Conservation (phyloP, 1,140 invertebrate species). For the Hydropsyche tenuis region DNA sequence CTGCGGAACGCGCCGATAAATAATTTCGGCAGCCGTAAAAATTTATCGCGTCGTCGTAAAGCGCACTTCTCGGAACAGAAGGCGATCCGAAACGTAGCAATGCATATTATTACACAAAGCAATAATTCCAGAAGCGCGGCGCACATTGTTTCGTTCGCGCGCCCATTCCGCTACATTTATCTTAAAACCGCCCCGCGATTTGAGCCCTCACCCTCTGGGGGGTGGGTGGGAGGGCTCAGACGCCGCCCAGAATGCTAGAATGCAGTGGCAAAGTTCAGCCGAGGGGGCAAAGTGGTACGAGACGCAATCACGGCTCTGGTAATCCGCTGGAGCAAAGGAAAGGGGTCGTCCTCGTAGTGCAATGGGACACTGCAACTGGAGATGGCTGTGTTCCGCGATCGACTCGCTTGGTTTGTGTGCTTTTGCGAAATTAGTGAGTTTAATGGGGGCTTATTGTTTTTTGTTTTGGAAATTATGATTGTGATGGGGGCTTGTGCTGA, state of each 20-base stretch:
- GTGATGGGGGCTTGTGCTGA: no score
- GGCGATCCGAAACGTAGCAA: background rate
- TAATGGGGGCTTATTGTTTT: background rate
- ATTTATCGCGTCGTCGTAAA: no score
- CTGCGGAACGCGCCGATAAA: no score
- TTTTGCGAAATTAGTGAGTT: background rate
- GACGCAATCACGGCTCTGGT: constrained; percentile 40
- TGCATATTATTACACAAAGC: background rate
- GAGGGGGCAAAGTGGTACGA: constrained; percentile 15
- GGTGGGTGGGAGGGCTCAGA: background rate
- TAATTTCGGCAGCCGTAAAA: no score
- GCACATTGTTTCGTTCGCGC: constrained; percentile 9
- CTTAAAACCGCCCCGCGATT: constrained; percentile 31
- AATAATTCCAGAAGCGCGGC: constrained; percentile 7
- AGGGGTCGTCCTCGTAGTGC: constrained; percentile 7
- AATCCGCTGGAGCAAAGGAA: constrained; percentile 24
- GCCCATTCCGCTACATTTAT: constrained; percentile 45
- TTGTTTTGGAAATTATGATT: background rate
- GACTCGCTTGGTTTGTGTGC: background rate
- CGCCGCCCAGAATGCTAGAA: background rate
- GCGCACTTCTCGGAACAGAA: background rate
- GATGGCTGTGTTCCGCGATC: background rate
- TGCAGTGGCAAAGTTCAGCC: background rate
- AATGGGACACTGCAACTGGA: constrained; percentile 19
- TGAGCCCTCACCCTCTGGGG: background rate